Base-by-base conservation (phyloP, 1,140 invertebrate genomes). In the Pogonomyrmex barbatus region DNA sequence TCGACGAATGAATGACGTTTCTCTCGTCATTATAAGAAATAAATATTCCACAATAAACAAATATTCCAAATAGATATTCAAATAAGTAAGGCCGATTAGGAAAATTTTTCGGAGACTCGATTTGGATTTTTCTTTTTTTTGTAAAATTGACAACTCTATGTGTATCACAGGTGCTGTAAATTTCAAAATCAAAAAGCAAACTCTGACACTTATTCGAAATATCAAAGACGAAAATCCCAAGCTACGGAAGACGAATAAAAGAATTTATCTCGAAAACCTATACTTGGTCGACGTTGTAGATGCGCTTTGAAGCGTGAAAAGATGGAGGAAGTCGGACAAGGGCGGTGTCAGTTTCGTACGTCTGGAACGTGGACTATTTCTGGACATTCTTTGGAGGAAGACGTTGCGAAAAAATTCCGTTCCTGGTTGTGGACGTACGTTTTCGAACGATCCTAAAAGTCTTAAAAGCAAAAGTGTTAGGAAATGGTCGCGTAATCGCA, bases 281-380 rank as follows among this genome's bases (percentile, higher is more conserved):
- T 54, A 36, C 39, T 47, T 36, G 39, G 36, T n/a, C 39, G 33
- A 77, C 47, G 52, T 5, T 52, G 14, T 42, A 87, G 85, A 70
- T 70, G 87, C 84, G 68, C 52, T 3, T 30, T 81, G 24, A 45
- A 58, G 52, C 50, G 5, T 58, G 52, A 87, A 42, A 63, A 82
- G 52, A 75, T 88, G 87, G 86, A 62, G 52, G 76, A 67, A 89
- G 17, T 65, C 24, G 52, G 76, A 71, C 56, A 42, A 33, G 42
- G 33, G 45, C 77, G n/a, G n/a, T n/a, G 50, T 82, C 88, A 62
- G 54, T 58, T 73, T 24, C 77, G 58, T 58, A 58, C n/a, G 70
- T 12, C 50, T 39, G 70, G 77, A 88, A 89, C 52, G 87, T 50
- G 39, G 47, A 89, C 77, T 89, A 89, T 89, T 89, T 79, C 88